Evolutionary conservation across 53 echinoderm and acorn worm species (phyloP), one percentile per base, ranked within the genome.

Genomic region (Echinometra lucunter): DNA sequence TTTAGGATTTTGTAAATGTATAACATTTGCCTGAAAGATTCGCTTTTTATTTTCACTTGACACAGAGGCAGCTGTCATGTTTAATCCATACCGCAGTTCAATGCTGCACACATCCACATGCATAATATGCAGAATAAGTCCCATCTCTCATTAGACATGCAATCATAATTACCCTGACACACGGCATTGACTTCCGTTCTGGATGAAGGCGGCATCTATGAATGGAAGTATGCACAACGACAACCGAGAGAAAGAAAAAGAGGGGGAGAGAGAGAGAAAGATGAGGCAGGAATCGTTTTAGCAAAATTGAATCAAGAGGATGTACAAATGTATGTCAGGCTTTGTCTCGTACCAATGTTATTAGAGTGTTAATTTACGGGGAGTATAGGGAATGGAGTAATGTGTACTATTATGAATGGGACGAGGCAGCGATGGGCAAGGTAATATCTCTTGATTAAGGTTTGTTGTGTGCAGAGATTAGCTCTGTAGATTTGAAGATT

Each of bases 141-240:
- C 81, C 81, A 44, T 6, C 34, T 21, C 21, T 81, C 44, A 81
- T 81, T 81, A 81, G 81, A 8, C 6, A 81, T 81, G 81, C 81
- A 81, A 81, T 81, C 81, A 81, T 81, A 81, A 81, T 81, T 81
- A 81, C 44, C 42, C 81, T 25, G 44, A 40, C 81, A 81, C 42
- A 7, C 42, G 44, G 81, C 40, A 44, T 40, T 44, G 44, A 81
- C 44, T 81, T 81, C 81, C 81, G 81, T 81, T 81, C 81, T 81
- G 44, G 81, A 44, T 38, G 81, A 18, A 44, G 38, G 44, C 44
- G 81, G 81, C 16, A 44, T 81, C 40, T 81, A 12, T 81, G 81
- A 38, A 38, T 81, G 81, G 44, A 69, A 44, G 74, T 28, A 44
- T 81, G 38, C 44, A 1, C 44, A 81, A 81, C 25, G 81, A 37